Percentiles rank a stretch among this genome's conserved stretches.
These are phyloP conservation scores for Liparis tanakae DNA, from an alignment of 2,797 vertebrate genomes.

Conservation along the genomic window DNA sequence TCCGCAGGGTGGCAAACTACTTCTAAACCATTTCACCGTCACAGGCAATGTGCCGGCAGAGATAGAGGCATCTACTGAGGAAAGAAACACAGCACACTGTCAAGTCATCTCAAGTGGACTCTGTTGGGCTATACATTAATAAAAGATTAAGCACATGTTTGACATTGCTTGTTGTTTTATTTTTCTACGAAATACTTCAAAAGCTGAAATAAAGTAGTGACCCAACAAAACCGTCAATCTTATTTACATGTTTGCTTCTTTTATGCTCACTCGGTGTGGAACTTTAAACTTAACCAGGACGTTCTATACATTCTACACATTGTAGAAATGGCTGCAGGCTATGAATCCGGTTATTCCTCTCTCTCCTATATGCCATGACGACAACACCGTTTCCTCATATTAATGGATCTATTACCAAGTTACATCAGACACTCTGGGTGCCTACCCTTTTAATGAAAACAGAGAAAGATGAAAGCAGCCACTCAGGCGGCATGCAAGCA, in stretches of 20 bases:
- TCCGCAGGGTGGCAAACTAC: constrained; percentile 91
- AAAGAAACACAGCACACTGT: constrained; percentile 20
- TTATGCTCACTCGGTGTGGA: constrained; percentile 32
- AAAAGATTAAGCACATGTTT: constrained; percentile 70
- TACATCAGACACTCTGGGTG: constrained; percentile 38
- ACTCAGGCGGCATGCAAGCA: neutral
- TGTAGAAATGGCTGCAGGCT: constrained; percentile 43
- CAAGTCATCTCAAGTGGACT: constrained; percentile 30
- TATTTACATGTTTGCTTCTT: constrained; percentile 37
- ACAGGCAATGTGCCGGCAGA: constrained; percentile 32
- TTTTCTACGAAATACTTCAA: constrained; percentile 68
- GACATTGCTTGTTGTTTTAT: constrained; percentile 60
- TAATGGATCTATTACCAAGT: constrained; percentile 63
- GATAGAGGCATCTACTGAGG: constrained; percentile 5
- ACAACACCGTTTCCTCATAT: constrained; percentile 39
- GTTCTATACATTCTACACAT: constrained; percentile 5
- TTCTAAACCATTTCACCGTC: constrained; percentile 77
- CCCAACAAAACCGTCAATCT: constrained; percentile 41
- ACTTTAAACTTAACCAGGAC: constrained; percentile 25
- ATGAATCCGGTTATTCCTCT: constrained; percentile 64
- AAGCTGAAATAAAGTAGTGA: constrained; percentile 68
- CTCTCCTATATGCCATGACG: constrained; percentile 40
- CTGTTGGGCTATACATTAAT: constrained; percentile 62
- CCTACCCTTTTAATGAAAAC: constrained; percentile 8
- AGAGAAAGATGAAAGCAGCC: constrained; percentile 5